Percentiles rank a stretch among this genome's conserved stretches.
Evolutionary conservation across 2,888 invertebrate species (phyloP).

Genomic region (Ophion ellenae): DNA sequence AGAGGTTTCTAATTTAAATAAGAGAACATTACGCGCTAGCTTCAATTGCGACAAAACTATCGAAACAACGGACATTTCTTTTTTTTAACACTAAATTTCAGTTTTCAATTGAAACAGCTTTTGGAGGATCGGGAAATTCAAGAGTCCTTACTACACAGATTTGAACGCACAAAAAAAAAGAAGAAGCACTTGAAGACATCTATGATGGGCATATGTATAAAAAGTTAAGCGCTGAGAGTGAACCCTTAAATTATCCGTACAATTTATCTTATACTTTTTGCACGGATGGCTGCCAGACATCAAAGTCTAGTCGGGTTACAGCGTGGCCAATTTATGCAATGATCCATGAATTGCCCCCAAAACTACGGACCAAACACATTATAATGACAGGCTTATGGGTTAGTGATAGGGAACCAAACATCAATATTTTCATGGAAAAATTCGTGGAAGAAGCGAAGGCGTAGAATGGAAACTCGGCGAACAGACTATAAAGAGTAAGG

Average conservation of each 20-base stretch:
- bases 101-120: conserved; percentile 4
- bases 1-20: conserved; percentile 9
- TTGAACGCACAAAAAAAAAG: conserved; percentile 5
- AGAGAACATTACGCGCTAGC: neutral
- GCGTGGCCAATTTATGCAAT: conserved; percentile 63
- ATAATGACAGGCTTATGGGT: conserved; percentile 64
- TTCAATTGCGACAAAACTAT: conserved; percentile 16
- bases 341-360: conserved; percentile 63
- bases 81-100: conserved; percentile 8
- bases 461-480: conserved; percentile 50
- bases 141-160: neutral
- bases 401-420: conserved; percentile 58
- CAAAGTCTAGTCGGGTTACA: conserved; percentile 39
- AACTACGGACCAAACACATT: conserved; percentile 57
- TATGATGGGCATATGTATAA: conserved; percentile 2
- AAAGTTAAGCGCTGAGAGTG: neutral
- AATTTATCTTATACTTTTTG: conserved; percentile 48
- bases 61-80: conserved; percentile 4
- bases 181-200: conserved; percentile 16
- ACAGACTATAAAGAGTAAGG: conserved; percentile 40
- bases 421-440: conserved; percentile 58
- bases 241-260: neutral
- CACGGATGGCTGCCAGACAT: conserved; percentile 63
- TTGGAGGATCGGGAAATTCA: conserved; percentile 20
- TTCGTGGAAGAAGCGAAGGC: conserved; percentile 60